Conservation (phyloP, 2,888 invertebrate genomes). For the Aleiodes testaceus region DNA sequence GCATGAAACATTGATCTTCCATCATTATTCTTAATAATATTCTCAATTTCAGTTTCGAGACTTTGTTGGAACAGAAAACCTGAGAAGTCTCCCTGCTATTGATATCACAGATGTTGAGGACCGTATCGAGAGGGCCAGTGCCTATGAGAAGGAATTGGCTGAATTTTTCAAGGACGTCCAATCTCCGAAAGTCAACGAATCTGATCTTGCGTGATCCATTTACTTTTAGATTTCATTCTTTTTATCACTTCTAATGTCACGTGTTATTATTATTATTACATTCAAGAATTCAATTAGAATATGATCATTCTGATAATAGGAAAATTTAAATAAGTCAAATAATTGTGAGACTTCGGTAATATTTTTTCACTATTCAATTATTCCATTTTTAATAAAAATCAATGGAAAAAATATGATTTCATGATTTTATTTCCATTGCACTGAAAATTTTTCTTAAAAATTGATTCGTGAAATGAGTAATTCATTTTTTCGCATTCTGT, state of each 20-base stretch:
- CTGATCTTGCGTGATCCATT: neutral
- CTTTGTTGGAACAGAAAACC: constrained; percentile 9
- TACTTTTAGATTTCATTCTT: neutral
- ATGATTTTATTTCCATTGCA: no score
- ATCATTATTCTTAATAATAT: neutral
- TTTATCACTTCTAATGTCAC: constrained; percentile 4
- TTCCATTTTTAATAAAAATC: no score
- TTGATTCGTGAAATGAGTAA: no score
- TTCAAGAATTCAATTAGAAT: no score
- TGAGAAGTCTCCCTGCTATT: neutral
- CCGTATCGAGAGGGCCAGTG: constrained; percentile 42
- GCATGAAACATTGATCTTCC: neutral
- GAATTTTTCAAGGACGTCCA: constrained; percentile 12
- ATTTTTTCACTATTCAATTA: no score
- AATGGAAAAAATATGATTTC: no score
- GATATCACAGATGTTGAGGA: constrained; percentile 24
- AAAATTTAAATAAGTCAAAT: no score
- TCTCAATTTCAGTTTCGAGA: constrained; percentile 31
- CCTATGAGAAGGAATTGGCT: constrained; percentile 21
- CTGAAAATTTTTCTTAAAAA: no score
- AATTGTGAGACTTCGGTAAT: no score
- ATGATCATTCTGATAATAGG: no score
- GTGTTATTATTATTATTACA: no score
- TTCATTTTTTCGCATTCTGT: no score
- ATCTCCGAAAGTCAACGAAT: neutral